Evolutionary conservation across 2,797 vertebrate species (phyloP).

Genomic region (Harpagifer antarcticus): DNA sequence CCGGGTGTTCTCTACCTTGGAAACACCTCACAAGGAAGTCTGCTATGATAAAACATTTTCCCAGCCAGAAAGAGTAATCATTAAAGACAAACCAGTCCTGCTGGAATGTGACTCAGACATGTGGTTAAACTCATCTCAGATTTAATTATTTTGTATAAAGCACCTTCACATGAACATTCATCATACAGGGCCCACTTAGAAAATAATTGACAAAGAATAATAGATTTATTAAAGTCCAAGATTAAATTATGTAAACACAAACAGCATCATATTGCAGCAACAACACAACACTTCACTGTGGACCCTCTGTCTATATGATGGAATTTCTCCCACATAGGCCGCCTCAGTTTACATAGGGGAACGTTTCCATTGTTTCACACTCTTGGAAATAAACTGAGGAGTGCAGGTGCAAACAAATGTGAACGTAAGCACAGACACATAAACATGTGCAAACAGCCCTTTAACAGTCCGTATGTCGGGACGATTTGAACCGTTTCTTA

Average conservation of each 20-base stretch:
- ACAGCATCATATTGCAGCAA: constrained; percentile 41
- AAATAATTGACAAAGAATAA: too few species aligned
- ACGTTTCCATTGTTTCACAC: constrained; percentile 6
- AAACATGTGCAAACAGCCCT: not conserved
- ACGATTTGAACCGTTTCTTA: not conserved
- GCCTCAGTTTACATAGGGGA: constrained; percentile 14
- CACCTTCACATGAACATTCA: too few species aligned
- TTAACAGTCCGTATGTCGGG: not conserved
- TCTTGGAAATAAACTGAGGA: not conserved
- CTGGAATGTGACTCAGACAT: constrained; percentile 13
- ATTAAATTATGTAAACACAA: too few species aligned
- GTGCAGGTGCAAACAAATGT: constrained; percentile 30
- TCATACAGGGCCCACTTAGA: too few species aligned
- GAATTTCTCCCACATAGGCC: constrained; percentile 16
- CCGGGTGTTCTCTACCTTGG: constrained; percentile 3
- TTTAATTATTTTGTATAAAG: too few species aligned
- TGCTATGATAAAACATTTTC: not conserved
- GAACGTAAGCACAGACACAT: not conserved
- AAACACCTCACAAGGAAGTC: constrained; percentile 11
- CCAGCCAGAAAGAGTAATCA: not conserved
- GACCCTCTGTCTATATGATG: constrained; percentile 1
- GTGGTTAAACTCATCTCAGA: not conserved
- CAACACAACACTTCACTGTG: constrained; percentile 19
- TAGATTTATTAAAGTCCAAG: too few species aligned
- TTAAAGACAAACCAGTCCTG: constrained; percentile 45